Percentiles rank a stretch among this genome's conserved stretches.
Conservation (phyloP, 2,888 invertebrate species). For the Kuschelorhynchus macadamiae region DNA sequence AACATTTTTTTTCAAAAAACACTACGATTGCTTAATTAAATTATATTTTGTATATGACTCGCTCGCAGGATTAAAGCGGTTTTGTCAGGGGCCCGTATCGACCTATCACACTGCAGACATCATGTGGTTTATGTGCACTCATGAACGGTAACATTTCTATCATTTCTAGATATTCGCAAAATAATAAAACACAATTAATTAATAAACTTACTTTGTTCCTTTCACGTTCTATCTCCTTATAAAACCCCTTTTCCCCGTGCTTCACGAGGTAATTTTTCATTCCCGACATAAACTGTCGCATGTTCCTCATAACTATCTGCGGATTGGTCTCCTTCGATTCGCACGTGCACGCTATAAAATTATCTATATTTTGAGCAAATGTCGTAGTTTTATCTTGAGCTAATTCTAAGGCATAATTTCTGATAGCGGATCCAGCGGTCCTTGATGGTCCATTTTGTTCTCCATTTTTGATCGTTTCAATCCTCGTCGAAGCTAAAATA, state of each 20-base stretch:
- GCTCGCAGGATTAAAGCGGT: too few species aligned
- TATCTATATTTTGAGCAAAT: constrained; percentile 92
- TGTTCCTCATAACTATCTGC: constrained; percentile 89
- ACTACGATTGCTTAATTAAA: too few species aligned
- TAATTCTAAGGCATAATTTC: constrained; percentile 84
- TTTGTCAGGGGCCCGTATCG: too few species aligned
- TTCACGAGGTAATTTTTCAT: constrained; percentile 98
- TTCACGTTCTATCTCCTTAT: constrained; percentile 90
- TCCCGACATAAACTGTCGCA: constrained; percentile 97
- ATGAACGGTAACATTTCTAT: too few species aligned
- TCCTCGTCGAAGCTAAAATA: constrained; percentile 81
- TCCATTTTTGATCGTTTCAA: constrained; percentile 77
- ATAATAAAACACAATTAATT: neutral
- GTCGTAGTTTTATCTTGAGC: constrained; percentile 89
- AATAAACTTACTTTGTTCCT: constrained; percentile 76
- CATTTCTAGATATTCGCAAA: too few species aligned
- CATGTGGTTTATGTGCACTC: too few species aligned
- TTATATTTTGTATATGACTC: too few species aligned
- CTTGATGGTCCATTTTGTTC: constrained; percentile 71
- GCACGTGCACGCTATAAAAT: constrained; percentile 93
- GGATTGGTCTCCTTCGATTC: constrained; percentile 92
- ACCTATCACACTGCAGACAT: too few species aligned
- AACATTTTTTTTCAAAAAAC: too few species aligned
- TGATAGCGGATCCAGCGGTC: constrained; percentile 79
- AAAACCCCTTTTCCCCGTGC: constrained; percentile 94